These are phyloP conservation scores for Vollenhovia emeryi DNA, from an alignment of 1,140 invertebrate genomes.

Conservation along the genomic window DNA sequence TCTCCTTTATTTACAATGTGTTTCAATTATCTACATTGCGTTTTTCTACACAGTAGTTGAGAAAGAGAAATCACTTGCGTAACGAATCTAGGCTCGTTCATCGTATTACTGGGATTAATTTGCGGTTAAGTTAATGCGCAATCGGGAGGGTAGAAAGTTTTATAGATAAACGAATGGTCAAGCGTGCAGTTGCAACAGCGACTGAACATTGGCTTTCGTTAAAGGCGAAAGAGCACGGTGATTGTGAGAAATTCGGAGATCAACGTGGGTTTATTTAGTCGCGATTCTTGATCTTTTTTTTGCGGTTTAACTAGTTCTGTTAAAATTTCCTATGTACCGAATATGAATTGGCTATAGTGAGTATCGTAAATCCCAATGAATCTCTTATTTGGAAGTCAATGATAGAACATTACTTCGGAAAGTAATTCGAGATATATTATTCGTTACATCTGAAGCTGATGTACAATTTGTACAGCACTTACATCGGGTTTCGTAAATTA, in stretches of 20 bases:
- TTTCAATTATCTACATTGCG: conserved; percentile 13
- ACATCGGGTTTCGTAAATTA: neutral
- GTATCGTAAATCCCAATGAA: neutral
- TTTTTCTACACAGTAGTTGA: neutral
- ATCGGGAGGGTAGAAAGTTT: conserved; percentile 28
- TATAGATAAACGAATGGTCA: conserved; percentile 48
- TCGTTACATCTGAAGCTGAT: neutral
- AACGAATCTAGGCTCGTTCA: neutral
- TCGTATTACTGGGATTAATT: conserved; percentile 1
- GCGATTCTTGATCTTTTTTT: neutral
- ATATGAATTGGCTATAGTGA: neutral
- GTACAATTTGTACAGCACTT: neutral
- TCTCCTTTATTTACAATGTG: neutral
- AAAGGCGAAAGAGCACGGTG: neutral
- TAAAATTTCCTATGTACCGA: neutral
- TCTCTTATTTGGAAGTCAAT: neutral
- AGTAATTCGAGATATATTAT: neutral
- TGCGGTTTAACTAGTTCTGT: neutral
- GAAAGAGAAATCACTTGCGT: conserved; percentile 16
- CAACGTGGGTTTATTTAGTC: neutral
- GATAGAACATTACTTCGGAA: neutral
- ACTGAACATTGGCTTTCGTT: conserved; percentile 4
- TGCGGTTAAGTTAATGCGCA: conserved; percentile 23
- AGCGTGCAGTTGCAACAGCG: conserved; percentile 28
- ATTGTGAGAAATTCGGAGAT: conserved; percentile 2